Evolutionary conservation across 1,140 invertebrate species (phyloP), one percentile per base, ranked within the genome.

Genomic region (silkworm (Bombyx mori)): DNA sequence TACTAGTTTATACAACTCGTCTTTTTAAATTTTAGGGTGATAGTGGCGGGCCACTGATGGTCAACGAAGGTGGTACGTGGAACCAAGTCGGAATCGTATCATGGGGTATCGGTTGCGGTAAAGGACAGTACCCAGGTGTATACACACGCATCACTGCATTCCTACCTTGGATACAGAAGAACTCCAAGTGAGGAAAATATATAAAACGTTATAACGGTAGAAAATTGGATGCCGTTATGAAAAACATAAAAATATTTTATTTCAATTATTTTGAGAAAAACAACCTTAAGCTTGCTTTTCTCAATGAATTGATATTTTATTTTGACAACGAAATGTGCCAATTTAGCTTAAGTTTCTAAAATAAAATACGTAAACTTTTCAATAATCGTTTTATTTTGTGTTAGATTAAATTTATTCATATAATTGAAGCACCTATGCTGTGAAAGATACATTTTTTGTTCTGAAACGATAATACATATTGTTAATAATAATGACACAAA

Each of bases 41-140:
- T 85, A 96, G 95, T 69, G 96, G 96, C 8, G 96, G 97, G 52
- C 96, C 97, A 2, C 86, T 98, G 69, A 94, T 96, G 90, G 92
- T 96, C 9, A 92, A 94, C 65, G 91, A 93, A 48, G 93, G 92
- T 42, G 90, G 90, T 8, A 90, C 91, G 58, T 95, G 94, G 92
- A 93, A 90, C 0, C 93, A 95, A 88, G 94, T 97, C 2, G 97
- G 97, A 44, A 92, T 98, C 9, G 96, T 97, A 0, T 96, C 95
- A 10, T 98, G 95, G 94, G 97, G 97, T 35, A 96, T 97, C 68
- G 96, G 96, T 42, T 98, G 97, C 77, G 97, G 96, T 7, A 94
- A 96, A 88, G 93, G 93, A 26, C 93, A 95, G 79, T 96, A 95
- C 86, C 97, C 97, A 1, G 97, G 97, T 8, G 96, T 97, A 1